These are phyloP conservation scores for Micromys minutus DNA, from an alignment of 2,113 vertebrate species.

Conservation along the genomic window DNA sequence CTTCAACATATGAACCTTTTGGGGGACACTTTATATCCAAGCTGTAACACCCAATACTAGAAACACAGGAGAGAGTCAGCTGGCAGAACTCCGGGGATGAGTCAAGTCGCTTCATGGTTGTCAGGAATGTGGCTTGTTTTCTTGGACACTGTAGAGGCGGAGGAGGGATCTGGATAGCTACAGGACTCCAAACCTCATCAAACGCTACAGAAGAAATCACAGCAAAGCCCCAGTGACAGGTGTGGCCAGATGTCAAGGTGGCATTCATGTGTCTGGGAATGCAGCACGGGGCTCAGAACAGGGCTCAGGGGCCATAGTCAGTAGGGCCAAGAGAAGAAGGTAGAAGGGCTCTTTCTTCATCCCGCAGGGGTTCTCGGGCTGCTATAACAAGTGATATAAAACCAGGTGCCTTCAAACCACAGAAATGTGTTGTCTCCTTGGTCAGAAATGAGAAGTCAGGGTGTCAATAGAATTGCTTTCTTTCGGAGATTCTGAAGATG, in stretches of 20 bases:
- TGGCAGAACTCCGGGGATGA: not conserved
- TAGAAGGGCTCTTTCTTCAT: fast-evolving
- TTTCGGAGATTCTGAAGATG: not conserved
- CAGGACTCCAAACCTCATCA: not conserved
- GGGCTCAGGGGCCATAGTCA: not conserved
- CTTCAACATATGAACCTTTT: not conserved
- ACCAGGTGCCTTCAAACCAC: not conserved
- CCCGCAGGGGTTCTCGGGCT: not conserved
- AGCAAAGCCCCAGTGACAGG: not conserved
- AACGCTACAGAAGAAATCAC: not conserved
- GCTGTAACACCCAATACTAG: not conserved
- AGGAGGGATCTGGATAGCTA: not conserved
- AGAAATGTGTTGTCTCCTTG: not conserved
- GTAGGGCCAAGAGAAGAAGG: not conserved
- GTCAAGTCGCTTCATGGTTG: too few relatives aligned
- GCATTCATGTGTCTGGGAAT: not conserved
- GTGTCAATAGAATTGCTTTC: not conserved
- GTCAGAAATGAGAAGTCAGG: not conserved
- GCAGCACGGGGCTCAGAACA: not conserved
- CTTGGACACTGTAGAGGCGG: not conserved
- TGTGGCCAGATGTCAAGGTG: not conserved
- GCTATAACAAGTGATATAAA: not conserved
- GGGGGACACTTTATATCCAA: not conserved
- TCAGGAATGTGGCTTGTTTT: not conserved
- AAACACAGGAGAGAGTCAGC: not conserved